Conservation (phyloP, 2,113 vertebrate species). For the Hemicordylus capensis region DNA sequence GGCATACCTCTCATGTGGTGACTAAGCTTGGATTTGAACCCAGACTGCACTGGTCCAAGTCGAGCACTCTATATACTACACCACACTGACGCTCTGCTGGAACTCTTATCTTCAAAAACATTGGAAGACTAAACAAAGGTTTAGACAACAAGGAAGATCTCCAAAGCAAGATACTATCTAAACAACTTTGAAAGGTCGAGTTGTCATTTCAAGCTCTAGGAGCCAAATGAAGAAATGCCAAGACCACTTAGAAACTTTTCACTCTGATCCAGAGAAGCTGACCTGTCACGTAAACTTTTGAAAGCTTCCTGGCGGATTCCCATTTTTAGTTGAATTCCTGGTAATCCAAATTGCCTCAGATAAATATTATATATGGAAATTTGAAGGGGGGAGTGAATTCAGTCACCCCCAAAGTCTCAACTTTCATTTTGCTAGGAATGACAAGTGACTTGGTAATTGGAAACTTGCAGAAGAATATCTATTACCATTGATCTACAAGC, state of each 20-base stretch:
- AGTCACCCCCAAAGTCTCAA: background rate
- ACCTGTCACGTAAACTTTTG: background rate
- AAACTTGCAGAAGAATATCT: background rate
- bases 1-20: background rate
- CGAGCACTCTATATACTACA: background rate
- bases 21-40: background rate
- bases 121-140: background rate
- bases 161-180: background rate
- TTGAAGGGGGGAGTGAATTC: no score
- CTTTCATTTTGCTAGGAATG: background rate
- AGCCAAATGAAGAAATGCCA: background rate
- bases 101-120: constrained; percentile 19
- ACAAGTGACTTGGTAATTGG: background rate
- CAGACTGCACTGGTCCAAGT: background rate
- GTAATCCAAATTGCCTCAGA: background rate
- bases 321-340: background rate
- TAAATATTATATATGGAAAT: background rate
- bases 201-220: background rate
- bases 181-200: background rate
- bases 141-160: background rate
- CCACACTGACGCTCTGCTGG: background rate
- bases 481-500: background rate
- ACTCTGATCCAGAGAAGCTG: background rate
- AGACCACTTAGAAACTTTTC: background rate
- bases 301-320: background rate